Conservation (phyloP, 2,113 vertebrate genomes). For the Notothenia coriiceps region DNA sequence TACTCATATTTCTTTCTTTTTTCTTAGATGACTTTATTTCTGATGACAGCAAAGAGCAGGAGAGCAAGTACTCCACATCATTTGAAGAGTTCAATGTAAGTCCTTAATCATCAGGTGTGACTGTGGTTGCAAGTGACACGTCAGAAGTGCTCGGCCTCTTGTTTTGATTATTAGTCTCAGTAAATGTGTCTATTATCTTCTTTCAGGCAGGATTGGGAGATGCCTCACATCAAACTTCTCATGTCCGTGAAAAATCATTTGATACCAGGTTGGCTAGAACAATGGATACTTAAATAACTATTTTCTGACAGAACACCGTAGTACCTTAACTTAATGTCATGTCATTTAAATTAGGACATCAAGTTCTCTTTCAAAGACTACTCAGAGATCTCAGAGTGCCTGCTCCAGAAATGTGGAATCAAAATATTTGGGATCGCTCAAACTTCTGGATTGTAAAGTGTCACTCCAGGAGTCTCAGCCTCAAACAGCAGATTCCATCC, state of each 20-base stretch:
- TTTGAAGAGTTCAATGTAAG: conserved; percentile 77
- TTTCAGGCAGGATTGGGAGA: conserved; percentile 57
- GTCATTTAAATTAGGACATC: conserved; percentile 52
- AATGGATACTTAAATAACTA: background rate
- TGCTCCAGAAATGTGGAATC: conserved; percentile 78
- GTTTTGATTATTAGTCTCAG: background rate
- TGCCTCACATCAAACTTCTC: conserved; percentile 37
- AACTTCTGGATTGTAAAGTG: conserved; percentile 86
- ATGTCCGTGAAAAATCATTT: conserved; percentile 36
- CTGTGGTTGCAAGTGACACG: background rate
- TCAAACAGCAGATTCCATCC: conserved; percentile 85
- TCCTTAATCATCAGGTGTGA: background rate
- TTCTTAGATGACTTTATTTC: conserved; percentile 59
- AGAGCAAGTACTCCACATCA: conserved; percentile 59
- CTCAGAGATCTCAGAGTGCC: conserved; percentile 56
- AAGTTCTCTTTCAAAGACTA: conserved; percentile 51
- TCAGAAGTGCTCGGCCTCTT: background rate
- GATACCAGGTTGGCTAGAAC: conserved; percentile 65
- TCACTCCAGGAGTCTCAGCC: conserved; percentile 78
- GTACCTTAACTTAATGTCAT: background rate
- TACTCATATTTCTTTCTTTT: conserved; percentile 19
- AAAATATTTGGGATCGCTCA: conserved; percentile 89
- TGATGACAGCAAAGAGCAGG: conserved; percentile 60
- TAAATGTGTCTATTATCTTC: conserved; percentile 11
- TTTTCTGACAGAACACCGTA: background rate